These are phyloP conservation scores for Loris lydekkerianus DNA, from an alignment of 2,797 vertebrate species.

Conservation along the genomic window DNA sequence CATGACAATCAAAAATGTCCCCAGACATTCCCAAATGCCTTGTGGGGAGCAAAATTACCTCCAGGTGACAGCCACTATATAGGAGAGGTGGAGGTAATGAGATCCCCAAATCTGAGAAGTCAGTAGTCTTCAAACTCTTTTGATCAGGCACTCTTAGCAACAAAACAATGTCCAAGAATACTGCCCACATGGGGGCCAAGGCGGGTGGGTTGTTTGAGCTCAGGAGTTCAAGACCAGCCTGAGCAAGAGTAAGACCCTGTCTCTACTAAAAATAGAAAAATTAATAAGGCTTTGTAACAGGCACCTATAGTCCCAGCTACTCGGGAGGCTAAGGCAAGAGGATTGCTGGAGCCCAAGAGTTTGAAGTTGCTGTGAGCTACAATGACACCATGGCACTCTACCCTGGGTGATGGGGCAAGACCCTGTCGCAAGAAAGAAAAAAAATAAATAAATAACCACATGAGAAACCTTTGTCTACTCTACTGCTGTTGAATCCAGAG, in stretches of 20 bases:
- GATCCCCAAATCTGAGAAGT: constrained; percentile 1
- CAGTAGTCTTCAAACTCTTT: background rate
- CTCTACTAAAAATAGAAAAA: too few relatives aligned
- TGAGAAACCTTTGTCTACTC: constrained; percentile 33
- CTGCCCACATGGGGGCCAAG: background rate
- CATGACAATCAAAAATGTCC: background rate
- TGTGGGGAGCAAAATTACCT: background rate
- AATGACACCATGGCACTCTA: too few relatives aligned
- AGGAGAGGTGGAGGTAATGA: background rate
- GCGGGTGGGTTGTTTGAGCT: too few relatives aligned
- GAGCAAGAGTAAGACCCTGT: too few relatives aligned
- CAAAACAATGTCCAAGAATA: background rate
- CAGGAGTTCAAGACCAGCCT: too few relatives aligned
- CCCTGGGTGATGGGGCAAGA: too few relatives aligned
- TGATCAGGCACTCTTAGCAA: background rate
- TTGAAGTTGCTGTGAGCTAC: too few relatives aligned
- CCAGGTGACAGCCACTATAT: background rate
- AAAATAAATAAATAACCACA: background rate
- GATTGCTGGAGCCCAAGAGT: too few relatives aligned
- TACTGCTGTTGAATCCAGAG: constrained; percentile 59
- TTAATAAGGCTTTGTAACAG: too few relatives aligned
- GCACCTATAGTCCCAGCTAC: too few relatives aligned
- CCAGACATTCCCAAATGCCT: background rate
- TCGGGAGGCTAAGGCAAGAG: too few relatives aligned
- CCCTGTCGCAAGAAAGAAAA: too few relatives aligned